Evolutionary conservation across 2,888 invertebrate genomes (phyloP), one percentile per base, ranked within the genome.

Genomic region (Cheilosia variabilis): DNA sequence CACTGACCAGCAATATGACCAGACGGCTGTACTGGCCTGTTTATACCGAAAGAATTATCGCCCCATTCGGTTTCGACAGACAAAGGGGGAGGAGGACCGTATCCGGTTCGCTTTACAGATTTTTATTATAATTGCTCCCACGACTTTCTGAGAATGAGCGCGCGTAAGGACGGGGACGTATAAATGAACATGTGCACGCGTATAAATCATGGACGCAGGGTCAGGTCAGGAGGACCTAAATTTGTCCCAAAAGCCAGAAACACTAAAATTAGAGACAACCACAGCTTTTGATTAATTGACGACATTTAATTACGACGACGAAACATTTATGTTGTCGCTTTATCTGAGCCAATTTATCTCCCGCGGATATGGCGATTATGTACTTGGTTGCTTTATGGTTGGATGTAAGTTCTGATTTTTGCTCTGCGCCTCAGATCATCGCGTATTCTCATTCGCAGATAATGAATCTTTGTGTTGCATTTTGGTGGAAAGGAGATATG

Each of bases 61-160:
- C 75, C 75, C 53, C 60, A 52, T 43, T 37, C n/a, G 52, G 53
- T 5, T 37, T 13, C 27, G 43, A 4, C 43, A 34, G 27, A 31
- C 50, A 41, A 47, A 7, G 19, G 31, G 37, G 19, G 50, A 19
- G 43, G 31, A 37, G 41, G 41, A 43, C 17, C 43, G 86, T 86
- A 81, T 86, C 86, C 86, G 86, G 86, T 86, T 81, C 81, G 81
- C 65, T 81, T 86, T 76, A 50, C 76, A 84, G 65, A 87, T 77
- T 87, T 66, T 71, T 66, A 91, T 91, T 92, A 91, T 91, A 92
- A 92, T 92, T 91, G 92, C 91, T 91, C 91, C 91, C 91, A 91
- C 91, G 91, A 91, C 90, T 92, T 91, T 90, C 88, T 90, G 88
- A 88, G 90, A 90, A 90, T 90, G 89, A 75, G 71, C 62, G 73